These are phyloP conservation scores for Lagorchestes hirsutus DNA, from an alignment of 2,797 vertebrate genomes.

Conservation along the genomic window DNA sequence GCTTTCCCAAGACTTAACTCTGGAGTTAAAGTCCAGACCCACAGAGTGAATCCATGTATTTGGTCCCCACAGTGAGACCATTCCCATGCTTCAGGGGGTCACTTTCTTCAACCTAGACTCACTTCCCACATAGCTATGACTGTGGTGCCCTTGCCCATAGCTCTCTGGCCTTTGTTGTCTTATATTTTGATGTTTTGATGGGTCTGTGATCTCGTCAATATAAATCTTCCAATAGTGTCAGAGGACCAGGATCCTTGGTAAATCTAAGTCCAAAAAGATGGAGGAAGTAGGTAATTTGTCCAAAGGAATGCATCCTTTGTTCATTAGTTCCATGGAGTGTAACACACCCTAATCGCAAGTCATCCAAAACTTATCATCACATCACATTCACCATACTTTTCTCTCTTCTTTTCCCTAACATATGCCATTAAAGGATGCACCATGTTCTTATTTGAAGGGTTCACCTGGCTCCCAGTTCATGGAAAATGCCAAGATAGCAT, in stretches of 20 bases:
- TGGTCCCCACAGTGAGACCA: background rate
- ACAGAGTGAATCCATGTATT: background rate
- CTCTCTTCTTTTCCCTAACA: background rate
- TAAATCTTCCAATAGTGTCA: background rate
- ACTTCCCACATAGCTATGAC: background rate
- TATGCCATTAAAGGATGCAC: background rate
- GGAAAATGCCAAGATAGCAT: background rate
- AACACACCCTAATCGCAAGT: background rate
- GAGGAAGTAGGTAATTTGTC: background rate
- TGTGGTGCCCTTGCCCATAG: background rate
- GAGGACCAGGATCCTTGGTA: background rate
- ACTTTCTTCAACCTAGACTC: background rate
- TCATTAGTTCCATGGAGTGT: background rate
- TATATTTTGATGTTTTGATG: background rate
- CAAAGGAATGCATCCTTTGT: background rate
- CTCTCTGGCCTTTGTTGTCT: background rate
- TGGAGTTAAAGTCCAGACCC: background rate
- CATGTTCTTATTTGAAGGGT: background rate
- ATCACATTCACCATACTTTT: background rate
- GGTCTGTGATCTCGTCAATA: background rate
- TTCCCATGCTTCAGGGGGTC: background rate
- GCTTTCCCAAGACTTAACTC: background rate
- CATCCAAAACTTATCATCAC: background rate
- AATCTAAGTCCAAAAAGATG: background rate
- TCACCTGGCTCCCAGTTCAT: background rate